Base-by-base conservation (phyloP, 2,888 invertebrate genomes). In the Drosophila borealis region DNA sequence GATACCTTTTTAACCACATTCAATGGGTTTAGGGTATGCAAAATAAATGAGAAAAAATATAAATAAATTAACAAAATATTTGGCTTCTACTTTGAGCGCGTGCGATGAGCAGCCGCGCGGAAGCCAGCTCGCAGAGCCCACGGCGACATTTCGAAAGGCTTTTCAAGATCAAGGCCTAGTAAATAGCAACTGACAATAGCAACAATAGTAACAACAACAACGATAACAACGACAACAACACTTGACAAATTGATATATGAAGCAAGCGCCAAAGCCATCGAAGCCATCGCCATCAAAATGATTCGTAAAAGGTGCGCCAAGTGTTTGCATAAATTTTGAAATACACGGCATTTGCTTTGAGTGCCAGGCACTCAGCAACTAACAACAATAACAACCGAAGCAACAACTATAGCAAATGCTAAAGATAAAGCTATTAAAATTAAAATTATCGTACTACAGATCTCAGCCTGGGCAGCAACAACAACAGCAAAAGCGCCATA, bases 281-380 rank as follows among this genome's bases (percentile, higher is more conserved):
- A 17, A 49, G 50, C 51, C 57, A 33, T 21, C 67, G 63, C 45
- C 50, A 50, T 72, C 72, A 46, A 78, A 80, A 71, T 64, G 78
- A 82, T 86, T 80, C 80, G 83, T 82, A 71, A 81, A 78, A 70
- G 78, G 80, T 67, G 80, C 69, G 71, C 80, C 72, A 69, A 80
- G 78, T 81, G 84, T 86, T 83, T 83, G 87, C 84, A 82, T 75
- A 84, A 81, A 84, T 74, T 80, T 83, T 80, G 81, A 73, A 82
- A 85, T 69, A 77, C 60, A 66, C 64, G 50, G 77, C 62, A 70
- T 71, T 68, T 56, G 48, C 39, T 70, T 84, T 70, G 64, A 83
- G 84, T 76, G 81, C 86, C 83, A 59, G 76, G 76, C 82, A 82
- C 86, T 78, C 70, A 68, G 21, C 75, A 74, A 64, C 49, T 55